These are phyloP conservation scores for Schizothorax lantsangensis DNA, from an alignment of 2,797 vertebrate genomes.

Conservation along the genomic window DNA sequence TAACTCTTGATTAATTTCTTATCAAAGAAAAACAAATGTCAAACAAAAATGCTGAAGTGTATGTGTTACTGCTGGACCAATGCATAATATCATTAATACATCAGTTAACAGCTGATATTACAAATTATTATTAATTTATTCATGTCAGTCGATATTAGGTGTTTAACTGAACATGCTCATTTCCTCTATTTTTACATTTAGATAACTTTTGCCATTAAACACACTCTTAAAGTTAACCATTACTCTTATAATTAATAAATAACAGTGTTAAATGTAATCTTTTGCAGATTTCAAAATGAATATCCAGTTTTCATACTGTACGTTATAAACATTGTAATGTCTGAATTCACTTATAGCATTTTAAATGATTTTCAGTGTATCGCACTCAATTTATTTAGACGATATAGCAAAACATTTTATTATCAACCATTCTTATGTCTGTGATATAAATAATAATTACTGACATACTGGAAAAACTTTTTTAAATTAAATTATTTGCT, in stretches of 20 bases:
- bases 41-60: neutral
- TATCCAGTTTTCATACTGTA: neutral
- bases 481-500: neutral
- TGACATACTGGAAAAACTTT: neutral
- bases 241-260: neutral
- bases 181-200: neutral
- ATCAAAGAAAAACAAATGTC: neutral
- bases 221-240: neutral
- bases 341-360: neutral
- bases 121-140: neutral
- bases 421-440: neutral
- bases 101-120: neutral
- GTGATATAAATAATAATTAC: neutral
- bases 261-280: neutral
- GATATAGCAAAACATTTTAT: neutral
- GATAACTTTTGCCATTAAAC: neutral
- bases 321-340: neutral
- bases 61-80: neutral
- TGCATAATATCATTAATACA: neutral
- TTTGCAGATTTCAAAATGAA: neutral
- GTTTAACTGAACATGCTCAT: neutral
- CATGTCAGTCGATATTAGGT: neutral
- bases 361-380: neutral
- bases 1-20: neutral
- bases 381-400: neutral